Evolutionary conservation across 2,797 vertebrate genomes (phyloP).

Genomic region (Acipenser transmontanus): DNA sequence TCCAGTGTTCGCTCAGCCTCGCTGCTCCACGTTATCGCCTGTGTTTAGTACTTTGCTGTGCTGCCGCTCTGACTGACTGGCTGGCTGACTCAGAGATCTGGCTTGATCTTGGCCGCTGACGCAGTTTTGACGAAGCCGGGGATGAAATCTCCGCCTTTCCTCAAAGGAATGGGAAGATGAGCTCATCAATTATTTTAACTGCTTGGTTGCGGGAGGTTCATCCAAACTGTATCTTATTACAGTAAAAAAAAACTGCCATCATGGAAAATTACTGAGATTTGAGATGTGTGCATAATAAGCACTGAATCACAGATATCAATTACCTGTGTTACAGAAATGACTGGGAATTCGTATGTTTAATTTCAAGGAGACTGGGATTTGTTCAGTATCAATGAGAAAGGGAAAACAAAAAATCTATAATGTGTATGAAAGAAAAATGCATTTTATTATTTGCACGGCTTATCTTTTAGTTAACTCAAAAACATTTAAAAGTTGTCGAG

Average conservation of each 20-base stretch:
- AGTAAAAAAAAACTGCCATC: background rate
- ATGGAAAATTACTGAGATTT: background rate
- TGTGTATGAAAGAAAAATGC: too few species aligned
- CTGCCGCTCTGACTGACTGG: constrained; percentile 33
- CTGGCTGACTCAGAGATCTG: constrained; percentile 49
- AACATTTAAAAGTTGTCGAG: too few species aligned
- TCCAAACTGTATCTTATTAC: constrained; percentile 8
- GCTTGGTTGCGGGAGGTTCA: constrained; percentile 46
- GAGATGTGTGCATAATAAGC: background rate
- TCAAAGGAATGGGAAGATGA: constrained; percentile 48
- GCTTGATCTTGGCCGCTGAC: constrained; percentile 79
- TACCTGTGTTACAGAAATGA: too few species aligned
- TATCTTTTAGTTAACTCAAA: too few species aligned
- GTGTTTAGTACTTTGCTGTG: constrained; percentile 33
- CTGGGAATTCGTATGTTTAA: too few species aligned
- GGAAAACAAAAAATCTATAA: too few species aligned
- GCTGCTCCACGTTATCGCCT: constrained; percentile 34
- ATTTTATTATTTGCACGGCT: too few species aligned
- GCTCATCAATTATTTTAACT: constrained; percentile 63
- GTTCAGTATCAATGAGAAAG: too few species aligned
- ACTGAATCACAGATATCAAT: too few species aligned
- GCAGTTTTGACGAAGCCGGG: constrained; percentile 85
- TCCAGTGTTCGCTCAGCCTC: constrained; percentile 17
- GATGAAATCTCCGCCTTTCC: constrained; percentile 67
- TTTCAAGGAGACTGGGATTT: too few species aligned